Evolutionary conservation across 2,113 vertebrate species (phyloP).

Genomic region (Struthidea cinerea): DNA sequence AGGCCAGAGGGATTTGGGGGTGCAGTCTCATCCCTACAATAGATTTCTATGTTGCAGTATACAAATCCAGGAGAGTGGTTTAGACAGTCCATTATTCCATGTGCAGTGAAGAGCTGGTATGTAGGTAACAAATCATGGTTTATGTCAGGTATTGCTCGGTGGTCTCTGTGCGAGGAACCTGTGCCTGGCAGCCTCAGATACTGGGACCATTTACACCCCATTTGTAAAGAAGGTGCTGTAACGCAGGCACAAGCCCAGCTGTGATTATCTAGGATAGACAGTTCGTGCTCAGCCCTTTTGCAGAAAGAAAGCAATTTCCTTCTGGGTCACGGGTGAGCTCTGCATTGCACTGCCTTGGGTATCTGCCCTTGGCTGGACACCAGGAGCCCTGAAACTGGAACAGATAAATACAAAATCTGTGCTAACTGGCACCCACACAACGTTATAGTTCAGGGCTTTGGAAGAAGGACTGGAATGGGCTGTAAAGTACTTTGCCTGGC

Average conservation of each 20-base stretch:
- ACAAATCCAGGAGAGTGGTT: not conserved
- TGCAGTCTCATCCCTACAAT: not conserved
- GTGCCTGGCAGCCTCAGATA: not conserved
- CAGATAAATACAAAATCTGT: not conserved
- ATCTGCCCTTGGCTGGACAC: not conserved
- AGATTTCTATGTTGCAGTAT: not conserved
- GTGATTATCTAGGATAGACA: not conserved
- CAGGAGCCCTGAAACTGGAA: not conserved
- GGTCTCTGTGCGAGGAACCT: not conserved
- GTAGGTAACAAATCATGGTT: not conserved
- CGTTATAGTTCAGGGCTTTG: not conserved
- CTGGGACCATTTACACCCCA: not conserved
- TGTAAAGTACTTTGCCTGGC: not conserved
- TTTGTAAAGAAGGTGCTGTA: not conserved
- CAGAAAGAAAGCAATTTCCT: not conserved
- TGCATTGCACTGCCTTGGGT: not conserved
- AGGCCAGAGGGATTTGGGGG: not conserved
- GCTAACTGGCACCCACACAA: not conserved
- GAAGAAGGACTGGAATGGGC: not conserved
- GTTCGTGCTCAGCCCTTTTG: not conserved
- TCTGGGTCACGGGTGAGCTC: not conserved
- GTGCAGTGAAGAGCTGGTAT: not conserved
- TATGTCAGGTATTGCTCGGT: not conserved
- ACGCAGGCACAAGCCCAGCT: not conserved
- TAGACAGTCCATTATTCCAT: not conserved